Conservation (phyloP, 2,113 vertebrate species). For the Hydropotes inermis region DNA sequence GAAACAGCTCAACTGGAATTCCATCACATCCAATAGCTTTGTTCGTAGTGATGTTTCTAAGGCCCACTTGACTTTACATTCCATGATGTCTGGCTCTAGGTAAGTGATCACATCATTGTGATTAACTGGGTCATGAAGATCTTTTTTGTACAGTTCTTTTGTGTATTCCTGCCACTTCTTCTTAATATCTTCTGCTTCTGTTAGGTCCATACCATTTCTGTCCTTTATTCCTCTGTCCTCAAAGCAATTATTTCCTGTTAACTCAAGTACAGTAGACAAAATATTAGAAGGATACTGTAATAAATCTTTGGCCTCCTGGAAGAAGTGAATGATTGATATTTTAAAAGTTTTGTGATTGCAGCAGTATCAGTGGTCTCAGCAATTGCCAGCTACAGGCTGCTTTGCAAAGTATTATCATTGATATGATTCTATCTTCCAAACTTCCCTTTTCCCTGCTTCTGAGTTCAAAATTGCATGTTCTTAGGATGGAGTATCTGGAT, state of each 20-base stretch:
- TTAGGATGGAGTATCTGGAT: background rate
- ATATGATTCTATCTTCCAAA: background rate
- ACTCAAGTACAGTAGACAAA: background rate
- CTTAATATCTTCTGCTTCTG: too few relatives aligned
- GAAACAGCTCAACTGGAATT: too few relatives aligned
- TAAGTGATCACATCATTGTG: too few relatives aligned
- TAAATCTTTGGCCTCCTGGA: background rate
- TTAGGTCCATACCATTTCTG: too few relatives aligned
- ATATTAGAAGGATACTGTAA: background rate
- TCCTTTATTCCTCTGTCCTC: background rate
- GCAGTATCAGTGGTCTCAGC: background rate
- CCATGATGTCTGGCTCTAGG: too few relatives aligned
- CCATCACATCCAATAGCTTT: too few relatives aligned
- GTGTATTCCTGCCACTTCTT: too few relatives aligned
- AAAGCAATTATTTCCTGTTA: background rate
- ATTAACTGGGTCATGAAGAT: too few relatives aligned
- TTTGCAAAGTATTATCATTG: background rate
- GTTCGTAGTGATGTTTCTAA: too few relatives aligned
- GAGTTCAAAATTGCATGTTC: background rate
- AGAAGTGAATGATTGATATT: background rate
- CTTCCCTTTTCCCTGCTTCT: background rate
- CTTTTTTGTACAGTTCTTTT: too few relatives aligned
- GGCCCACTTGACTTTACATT: too few relatives aligned
- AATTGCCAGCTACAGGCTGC: background rate
- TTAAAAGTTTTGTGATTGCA: background rate